Conservation (phyloP, 1,140 invertebrate genomes). For the Drosophila varians region DNA sequence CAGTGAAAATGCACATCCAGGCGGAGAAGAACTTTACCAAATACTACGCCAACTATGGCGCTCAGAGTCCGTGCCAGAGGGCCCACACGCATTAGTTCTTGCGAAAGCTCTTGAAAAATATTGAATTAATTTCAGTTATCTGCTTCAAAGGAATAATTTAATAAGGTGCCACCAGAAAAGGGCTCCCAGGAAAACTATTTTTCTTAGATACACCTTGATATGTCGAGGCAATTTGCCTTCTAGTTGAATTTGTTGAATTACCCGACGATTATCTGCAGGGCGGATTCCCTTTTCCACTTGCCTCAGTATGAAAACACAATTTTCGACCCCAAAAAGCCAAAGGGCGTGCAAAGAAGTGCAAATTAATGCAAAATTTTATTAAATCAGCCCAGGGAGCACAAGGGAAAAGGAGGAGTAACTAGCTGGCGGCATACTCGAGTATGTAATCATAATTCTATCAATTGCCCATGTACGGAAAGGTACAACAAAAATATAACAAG, state of each 20-base stretch:
- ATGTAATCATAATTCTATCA: slow-evolving; percentile 72
- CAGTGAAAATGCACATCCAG: slow-evolving; percentile 6
- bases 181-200: background rate
- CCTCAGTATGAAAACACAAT: background rate
- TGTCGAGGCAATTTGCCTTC: background rate
- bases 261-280: slow-evolving; percentile 5
- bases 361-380: slow-evolving; percentile 64
- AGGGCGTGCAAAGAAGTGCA: slow-evolving; percentile 38
- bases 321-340: background rate
- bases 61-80: background rate
- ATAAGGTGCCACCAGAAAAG: background rate
- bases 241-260: slow-evolving; percentile 21
- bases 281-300: background rate
- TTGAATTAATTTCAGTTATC: background rate
- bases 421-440: slow-evolving; percentile 8
- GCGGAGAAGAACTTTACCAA: slow-evolving; percentile 6
- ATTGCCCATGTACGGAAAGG: slow-evolving; percentile 15
- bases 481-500: background rate
- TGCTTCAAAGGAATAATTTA: background rate
- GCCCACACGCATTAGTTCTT: too few species aligned
- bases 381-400: slow-evolving; percentile 17
- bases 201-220: background rate
- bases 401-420: background rate
- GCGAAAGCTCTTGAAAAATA: too few species aligned
- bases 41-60: slow-evolving; percentile 35